Evolutionary conservation across 2,888 invertebrate genomes (phyloP), one percentile per base, ranked within the genome.

Genomic region (Neoscelio sp.): DNA sequence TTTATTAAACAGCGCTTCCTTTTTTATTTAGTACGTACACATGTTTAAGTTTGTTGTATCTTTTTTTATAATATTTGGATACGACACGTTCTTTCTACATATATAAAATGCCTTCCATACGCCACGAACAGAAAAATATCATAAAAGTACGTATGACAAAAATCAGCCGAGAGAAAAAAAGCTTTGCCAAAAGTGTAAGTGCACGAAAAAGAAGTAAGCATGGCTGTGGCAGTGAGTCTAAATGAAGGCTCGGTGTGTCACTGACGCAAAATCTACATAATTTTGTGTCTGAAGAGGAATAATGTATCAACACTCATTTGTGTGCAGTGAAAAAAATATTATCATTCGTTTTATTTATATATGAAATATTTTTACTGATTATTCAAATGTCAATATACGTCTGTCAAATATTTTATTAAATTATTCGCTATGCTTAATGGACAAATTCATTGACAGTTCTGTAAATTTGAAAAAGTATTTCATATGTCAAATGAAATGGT

Each of bases 81-180:
- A 44, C n/a, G 18, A 18, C 42, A 20, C 8, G 42, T 44, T 44
- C 17, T n/a, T 44, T 20, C 5, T 17, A 7, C 42, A 10, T 20
- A n/a, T 8, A 8, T 18, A 18, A 44, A 44, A 17, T 44, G 17
- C 18, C 6, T 44, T 18, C 5, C 18, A 23, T 12, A 46, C 26
- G 46, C 10, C 23, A 26, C 26, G 46, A 46, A 42, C 23, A 56
- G 56, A 26, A 28, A 40, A 28, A 26, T 23, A 17, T 18, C 17
- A 56, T 56, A 56, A 26, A 40, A 40, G 17, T 56, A 40, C 5
- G 26, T n/a, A 8, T 10, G 56, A 46, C 26, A 26, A 42, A 42
- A 56, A 56, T 56, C 56, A 56, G 40, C 8, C 2, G 56, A 35
- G 46, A 46, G 13, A 33, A 40, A 56, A n/a, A 56, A 56, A 56